Base-by-base conservation (phyloP, 2,113 vertebrate species). In the Trachemys scripta region DNA sequence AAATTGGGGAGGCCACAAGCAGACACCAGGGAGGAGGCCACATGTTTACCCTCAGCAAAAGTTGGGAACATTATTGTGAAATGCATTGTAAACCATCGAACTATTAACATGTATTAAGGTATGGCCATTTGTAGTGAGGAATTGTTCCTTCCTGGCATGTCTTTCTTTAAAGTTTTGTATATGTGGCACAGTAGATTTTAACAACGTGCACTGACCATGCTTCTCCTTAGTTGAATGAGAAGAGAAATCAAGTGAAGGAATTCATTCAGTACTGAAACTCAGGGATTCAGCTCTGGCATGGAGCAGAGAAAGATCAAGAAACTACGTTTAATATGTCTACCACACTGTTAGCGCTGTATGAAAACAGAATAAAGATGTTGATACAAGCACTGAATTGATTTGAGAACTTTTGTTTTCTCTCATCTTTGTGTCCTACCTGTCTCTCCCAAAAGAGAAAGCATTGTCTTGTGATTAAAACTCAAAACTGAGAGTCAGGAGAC, bases 191-290 rank as follows among this genome's bases (percentile, higher is more conserved):
- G 8, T 27, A 65, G 87, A 22, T 94, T 96, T 94, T 96, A 94
- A 95, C 65, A 10, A 87, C 78, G 42, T 84, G 31, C 22, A 91
- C 85, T 89, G 62, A 80, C 54, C 49, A 45, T 50, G 16, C 50
- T 47, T 81, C 78, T 87, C 80, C 75, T 53, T 6, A 90, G 88
- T 82, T 62, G 27, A 85, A 84, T 93, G 85, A 93, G 29, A 2
- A 7, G 8, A 96, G 38, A 96, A 96, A 59, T 85, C 69, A 88
- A n/a, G 75, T n/a, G 38, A 94, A 96, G 92, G 20, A 92, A 86
- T 20, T 92, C 13, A 35, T 81, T 92, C 53, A 80, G 45, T 59
- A 80, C 45, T 62, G 56, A 94, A 69, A 92, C 20, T 75, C 83
- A 38, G 29, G 85, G 69, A 59, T 87, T 81, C 9, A 16, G 42